Evolutionary conservation across 2,113 vertebrate species (phyloP).

Genomic region (Triplophysa tibetana): DNA sequence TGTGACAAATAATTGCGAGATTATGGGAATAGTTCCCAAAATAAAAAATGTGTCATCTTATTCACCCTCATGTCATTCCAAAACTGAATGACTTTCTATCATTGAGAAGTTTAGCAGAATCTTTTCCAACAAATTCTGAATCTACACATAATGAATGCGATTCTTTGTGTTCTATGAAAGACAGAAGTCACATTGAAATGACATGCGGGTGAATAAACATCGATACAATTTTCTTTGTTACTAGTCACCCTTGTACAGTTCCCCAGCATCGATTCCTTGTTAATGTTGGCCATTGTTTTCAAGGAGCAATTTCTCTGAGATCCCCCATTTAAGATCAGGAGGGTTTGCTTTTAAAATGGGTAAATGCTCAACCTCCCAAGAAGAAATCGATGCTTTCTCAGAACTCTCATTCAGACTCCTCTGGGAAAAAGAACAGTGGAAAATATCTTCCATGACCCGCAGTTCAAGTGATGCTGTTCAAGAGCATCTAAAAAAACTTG

Average conservation of each 20-base stretch:
- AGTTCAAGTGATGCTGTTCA: constrained; percentile 18
- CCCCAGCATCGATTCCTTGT: neutral
- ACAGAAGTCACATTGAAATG: too few relatives aligned
- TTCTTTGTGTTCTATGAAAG: too few relatives aligned
- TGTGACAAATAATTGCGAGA: constrained; percentile 29
- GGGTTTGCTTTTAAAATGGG: neutral
- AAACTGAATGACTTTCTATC: too few relatives aligned
- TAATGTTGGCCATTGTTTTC: neutral
- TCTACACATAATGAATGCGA: neutral
- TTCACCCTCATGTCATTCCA: too few relatives aligned
- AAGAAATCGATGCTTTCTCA: neutral
- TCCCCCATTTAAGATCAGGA: neutral
- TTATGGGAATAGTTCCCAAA: constrained; percentile 9
- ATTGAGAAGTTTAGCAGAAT: too few relatives aligned
- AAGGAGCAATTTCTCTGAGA: neutral
- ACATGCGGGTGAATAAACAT: too few relatives aligned
- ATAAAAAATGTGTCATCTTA: neutral
- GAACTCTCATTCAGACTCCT: neutral
- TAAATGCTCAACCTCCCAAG: neutral
- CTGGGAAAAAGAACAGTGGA: neutral
- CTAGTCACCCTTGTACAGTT: neutral
- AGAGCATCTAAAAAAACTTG: neutral
- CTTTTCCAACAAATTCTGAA: neutral
- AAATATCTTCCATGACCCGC: neutral
- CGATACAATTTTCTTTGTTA: too few relatives aligned